Evolutionary conservation across 37 sponge, comb jelly and placozoan genomes (phyloP).

Genomic region (Chondrosia reniformis): DNA sequence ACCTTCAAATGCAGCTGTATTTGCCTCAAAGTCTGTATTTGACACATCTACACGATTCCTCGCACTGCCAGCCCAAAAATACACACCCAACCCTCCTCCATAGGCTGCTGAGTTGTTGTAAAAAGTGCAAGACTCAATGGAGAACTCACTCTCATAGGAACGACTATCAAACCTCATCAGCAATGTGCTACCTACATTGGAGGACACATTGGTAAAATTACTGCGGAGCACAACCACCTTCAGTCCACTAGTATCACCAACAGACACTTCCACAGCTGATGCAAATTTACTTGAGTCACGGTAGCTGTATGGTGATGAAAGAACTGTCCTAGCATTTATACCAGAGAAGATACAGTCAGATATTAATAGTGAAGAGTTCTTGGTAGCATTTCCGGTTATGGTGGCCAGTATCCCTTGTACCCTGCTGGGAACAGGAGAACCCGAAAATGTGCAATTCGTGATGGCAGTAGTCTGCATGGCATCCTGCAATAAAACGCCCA

Average conservation of each 20-base stretch:
- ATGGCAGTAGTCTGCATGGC: background rate
- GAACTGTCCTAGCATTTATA: too few species aligned
- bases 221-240: background rate
- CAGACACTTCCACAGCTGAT: background rate
- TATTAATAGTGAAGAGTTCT: background rate
- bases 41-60: slow-evolving; percentile 23
- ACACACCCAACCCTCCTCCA: slow-evolving; percentile 73
- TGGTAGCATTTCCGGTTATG: background rate
- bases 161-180: background rate
- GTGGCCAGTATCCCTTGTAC: background rate
- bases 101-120: slow-evolving; percentile 37
- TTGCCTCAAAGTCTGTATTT: slow-evolving; percentile 45
- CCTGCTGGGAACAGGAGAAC: background rate
- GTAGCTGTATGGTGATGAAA: too few species aligned
- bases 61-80: slow-evolving; percentile 23
- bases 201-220: slow-evolving; percentile 10
- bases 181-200: slow-evolving; percentile 19
- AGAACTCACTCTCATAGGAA: background rate
- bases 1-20: slow-evolving; percentile 64
- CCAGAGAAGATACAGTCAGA: background rate
- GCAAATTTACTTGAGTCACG: background rate
- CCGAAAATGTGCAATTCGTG: background rate
- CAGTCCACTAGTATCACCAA: background rate
- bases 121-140: background rate
- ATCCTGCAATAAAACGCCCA: background rate